A percentile compares a stretch with the other conserved stretches of the same genome.
Evolutionary conservation across 2,113 vertebrate species (phyloP).

Genomic region (Holacanthus passer): DNA sequence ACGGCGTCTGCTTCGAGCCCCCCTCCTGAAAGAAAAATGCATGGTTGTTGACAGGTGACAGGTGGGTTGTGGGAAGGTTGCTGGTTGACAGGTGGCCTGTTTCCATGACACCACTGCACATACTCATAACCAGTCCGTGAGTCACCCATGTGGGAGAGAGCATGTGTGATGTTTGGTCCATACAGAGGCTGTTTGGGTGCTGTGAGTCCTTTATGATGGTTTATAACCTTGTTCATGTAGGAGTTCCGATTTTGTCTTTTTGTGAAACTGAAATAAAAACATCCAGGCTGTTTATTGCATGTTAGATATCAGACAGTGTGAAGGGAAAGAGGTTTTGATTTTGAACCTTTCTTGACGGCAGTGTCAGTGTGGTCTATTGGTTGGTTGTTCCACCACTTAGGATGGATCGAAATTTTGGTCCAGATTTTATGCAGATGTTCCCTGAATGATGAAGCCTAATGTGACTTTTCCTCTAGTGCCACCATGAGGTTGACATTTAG

Average conservation of each 20-base stretch:
- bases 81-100: constrained; percentile 58
- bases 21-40: background rate
- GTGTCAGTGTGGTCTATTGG: background rate
- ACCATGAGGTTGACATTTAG: background rate
- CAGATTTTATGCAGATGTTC: background rate
- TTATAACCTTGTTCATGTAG: background rate
- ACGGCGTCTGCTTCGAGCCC: background rate
- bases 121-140: constrained; percentile 26
- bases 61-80: constrained; percentile 47
- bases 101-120: constrained; percentile 43
- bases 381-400: background rate
- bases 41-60: constrained; percentile 44
- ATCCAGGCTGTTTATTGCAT: background rate
- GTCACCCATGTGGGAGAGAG: constrained; percentile 1
- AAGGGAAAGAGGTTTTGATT: background rate
- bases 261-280: background rate
- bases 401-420: background rate
- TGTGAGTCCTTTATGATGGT: background rate
- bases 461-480: background rate
- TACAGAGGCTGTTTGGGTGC: background rate
- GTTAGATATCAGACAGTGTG: background rate
- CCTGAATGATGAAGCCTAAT: background rate
- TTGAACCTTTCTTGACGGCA: background rate
- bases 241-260: constrained; percentile 17
- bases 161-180: constrained; percentile 27